These are phyloP conservation scores for Pollimyrus isidori DNA, from an alignment of 2,113 vertebrate genomes.

Conservation along the genomic window DNA sequence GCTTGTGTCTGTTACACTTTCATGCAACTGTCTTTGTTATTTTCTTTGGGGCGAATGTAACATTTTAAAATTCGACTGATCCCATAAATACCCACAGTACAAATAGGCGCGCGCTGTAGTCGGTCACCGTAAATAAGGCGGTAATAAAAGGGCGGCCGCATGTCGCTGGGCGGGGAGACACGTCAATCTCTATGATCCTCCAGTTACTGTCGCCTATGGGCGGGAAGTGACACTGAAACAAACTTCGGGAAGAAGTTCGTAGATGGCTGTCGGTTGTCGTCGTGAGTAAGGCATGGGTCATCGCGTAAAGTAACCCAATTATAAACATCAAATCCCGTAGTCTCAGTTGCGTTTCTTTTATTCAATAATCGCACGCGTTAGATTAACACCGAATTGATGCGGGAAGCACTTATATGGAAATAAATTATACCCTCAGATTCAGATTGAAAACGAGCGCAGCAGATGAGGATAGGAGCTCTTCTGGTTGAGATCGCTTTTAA, in stretches of 20 bases:
- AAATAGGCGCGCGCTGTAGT: background rate
- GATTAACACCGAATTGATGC: background rate
- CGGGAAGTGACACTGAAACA: background rate
- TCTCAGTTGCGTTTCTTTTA: background rate
- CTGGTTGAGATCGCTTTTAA: background rate
- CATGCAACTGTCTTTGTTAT: background rate
- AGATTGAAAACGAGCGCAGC: background rate
- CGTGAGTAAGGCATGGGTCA: background rate
- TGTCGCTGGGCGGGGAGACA: background rate
- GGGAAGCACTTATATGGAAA: background rate
- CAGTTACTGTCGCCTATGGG: background rate
- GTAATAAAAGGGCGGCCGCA: background rate
- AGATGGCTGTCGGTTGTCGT: background rate
- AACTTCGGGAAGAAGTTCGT: background rate
- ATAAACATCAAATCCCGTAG: background rate
- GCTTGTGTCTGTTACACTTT: background rate
- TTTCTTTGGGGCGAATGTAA: background rate
- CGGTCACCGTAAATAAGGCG: background rate
- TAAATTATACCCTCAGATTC: background rate
- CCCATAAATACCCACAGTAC: background rate
- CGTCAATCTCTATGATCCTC: background rate
- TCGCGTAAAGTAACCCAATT: background rate
- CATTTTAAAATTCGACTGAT: background rate
- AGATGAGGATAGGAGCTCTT: background rate
- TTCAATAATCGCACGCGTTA: background rate